phyloP scores from a whole-genome alignment of 1,140 invertebrate genomes.

The Vanessa atalanta region DNA sequence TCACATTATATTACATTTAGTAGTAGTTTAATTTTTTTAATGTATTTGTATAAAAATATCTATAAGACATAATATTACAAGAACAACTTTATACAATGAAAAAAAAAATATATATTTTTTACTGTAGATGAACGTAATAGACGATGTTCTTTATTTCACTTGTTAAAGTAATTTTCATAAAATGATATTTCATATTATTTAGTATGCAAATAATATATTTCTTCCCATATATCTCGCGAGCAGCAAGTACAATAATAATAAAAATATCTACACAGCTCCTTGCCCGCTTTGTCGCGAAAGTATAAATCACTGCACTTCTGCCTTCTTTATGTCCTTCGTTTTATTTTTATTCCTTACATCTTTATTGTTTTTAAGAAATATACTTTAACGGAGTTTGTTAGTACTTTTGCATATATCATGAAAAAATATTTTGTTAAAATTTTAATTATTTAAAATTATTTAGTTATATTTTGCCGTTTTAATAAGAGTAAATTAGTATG shows the following conservation, averaged over 20 bases:
- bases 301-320: slow-evolving; percentile 59
- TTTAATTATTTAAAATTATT: not conserved
- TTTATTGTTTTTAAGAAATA: slow-evolving; percentile 52
- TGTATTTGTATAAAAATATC: too few relatives aligned
- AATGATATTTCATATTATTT: slow-evolving; percentile 31
- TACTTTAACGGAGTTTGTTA: slow-evolving; percentile 37
- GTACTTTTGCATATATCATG: slow-evolving; percentile 15
- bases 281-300: slow-evolving; percentile 46
- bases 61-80: too few relatives aligned
- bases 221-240: slow-evolving; percentile 32
- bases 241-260: slow-evolving; percentile 52
- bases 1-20: too few relatives aligned
- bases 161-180: slow-evolving; percentile 23
- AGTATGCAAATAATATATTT: slow-evolving; percentile 42
- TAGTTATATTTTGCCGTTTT: too few relatives aligned
- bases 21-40: too few relatives aligned
- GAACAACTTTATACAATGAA: too few relatives aligned
- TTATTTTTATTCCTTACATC: slow-evolving; percentile 51
- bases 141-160: not conserved
- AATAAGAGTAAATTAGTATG: too few relatives aligned
- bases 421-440: slow-evolving; percentile 4
- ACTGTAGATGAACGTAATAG: not conserved
- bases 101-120: not conserved
- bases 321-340: slow-evolving; percentile 47
- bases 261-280: slow-evolving; percentile 51